Conservation (phyloP, 1,140 invertebrate genomes). For the Helicoverpa zea region DNA sequence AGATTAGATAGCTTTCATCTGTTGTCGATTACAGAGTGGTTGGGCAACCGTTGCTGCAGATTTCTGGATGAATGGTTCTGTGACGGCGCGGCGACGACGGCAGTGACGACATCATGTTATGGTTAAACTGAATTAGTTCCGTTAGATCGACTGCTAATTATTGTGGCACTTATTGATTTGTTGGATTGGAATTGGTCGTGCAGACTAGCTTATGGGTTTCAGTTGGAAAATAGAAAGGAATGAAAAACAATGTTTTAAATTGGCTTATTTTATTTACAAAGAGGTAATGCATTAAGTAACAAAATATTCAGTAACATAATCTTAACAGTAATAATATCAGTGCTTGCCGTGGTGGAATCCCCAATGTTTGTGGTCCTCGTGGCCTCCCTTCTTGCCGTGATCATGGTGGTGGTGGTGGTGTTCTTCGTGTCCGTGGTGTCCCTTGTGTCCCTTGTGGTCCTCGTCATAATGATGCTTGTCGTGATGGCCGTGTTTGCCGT, state of each 20-base stretch:
- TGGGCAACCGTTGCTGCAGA: conserved; percentile 81
- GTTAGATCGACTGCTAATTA: conserved; percentile 56
- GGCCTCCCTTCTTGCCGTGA: conserved; percentile 90
- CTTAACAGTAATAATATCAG: conserved; percentile 68
- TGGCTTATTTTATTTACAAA: conserved; percentile 74
- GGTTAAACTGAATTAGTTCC: conserved; percentile 77
- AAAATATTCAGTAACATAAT: conserved; percentile 65
- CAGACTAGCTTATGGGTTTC: background rate
- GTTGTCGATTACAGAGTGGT: conserved; percentile 76
- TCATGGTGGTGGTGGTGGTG: conserved; percentile 89
- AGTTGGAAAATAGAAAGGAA: background rate
- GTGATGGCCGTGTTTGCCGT: conserved; percentile 88
- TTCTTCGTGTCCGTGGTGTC: conserved; percentile 89
- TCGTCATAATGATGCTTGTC: conserved; percentile 88
- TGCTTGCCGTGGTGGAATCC: conserved; percentile 86
- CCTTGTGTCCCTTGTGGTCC: conserved; percentile 89
- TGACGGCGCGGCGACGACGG: conserved; percentile 48
- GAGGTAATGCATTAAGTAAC: conserved; percentile 66
- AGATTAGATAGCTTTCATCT: conserved; percentile 82
- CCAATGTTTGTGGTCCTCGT: conserved; percentile 90
- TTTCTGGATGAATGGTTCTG: conserved; percentile 83
- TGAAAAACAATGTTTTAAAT: conserved; percentile 41
- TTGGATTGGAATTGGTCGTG: conserved; percentile 11
- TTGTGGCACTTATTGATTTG: conserved; percentile 60
- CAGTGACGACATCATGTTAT: conserved; percentile 77